Evolutionary conservation across 2,113 vertebrate genomes (phyloP).

Genomic region (Odontophorus gujanensis): DNA sequence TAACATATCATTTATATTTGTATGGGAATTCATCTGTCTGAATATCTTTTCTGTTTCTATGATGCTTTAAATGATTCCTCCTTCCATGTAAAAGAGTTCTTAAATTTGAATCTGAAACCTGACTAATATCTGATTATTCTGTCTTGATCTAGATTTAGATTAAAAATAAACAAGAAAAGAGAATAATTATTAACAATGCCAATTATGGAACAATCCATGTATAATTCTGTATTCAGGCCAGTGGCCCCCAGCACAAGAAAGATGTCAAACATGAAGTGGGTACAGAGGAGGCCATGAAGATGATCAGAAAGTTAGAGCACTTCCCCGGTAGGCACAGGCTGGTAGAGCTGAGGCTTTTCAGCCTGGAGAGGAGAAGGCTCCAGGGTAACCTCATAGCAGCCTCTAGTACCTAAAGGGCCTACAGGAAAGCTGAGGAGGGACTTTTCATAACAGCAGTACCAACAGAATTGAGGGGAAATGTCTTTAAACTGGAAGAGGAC

Average conservation of each 20-base stretch:
- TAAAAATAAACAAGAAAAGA: background rate
- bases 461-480: no score
- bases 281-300: background rate
- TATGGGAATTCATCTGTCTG: background rate
- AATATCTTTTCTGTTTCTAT: background rate
- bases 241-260: background rate
- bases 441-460: no score
- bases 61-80: background rate
- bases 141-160: constrained; percentile 46
- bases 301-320: background rate
- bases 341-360: no score
- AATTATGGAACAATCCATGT: constrained; percentile 10
- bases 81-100: constrained; percentile 34
- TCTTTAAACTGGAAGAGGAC: no score
- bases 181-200: background rate
- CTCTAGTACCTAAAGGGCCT: no score
- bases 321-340: no score
- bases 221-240: background rate
- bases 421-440: no score
- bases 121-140: constrained; percentile 52
- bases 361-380: no score
- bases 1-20: background rate
- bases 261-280: background rate
- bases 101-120: constrained; percentile 5
- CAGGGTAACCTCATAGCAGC: no score